Evolutionary conservation across 1,140 invertebrate genomes (phyloP), one percentile per base, ranked within the genome.

Genomic region (Trachymyrmex septentrionalis): DNA sequence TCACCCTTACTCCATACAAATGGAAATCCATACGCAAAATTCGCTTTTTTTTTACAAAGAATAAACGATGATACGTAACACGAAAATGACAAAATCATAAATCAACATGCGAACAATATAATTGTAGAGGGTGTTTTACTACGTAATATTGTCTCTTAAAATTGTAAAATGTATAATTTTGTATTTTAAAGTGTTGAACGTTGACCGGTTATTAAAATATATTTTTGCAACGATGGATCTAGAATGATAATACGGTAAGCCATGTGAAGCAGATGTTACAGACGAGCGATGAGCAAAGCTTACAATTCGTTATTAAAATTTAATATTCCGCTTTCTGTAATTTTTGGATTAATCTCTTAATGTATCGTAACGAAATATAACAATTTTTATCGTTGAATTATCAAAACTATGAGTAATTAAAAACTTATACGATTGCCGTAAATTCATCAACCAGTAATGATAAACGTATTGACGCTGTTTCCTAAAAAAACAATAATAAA

Each of bases 11-110:
- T 30, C 24, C 24, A 59, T 24, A 50, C n/a, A 14, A 63, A 38
- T 9, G 48, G 69, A 90, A 88, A 90, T 78, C 77, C 55, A 59
- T 85, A 77, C 61, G 61, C 48, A 38, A 90, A 90, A 89, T 87
- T 90, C 88, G 63, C 73, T 85, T 80, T 69, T 34, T 67, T 90
- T 71, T 16, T 48, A 38, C 21, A 12, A 24, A 14, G 4, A 14
- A 19, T 38, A 50, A 44, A 34, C 72, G 48, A 67, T 21, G 59
- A 38, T n/a, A 24, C 21, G 16, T 59, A 38, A 69, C 64, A 48
- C 34, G 44, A 82, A 82, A 71, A 86, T 61, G 55, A 86, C 19
- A 64, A 72, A 50, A 81, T 71, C 85, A 48, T 86, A 86, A 86
- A 82, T 82, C 85, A 82, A 73, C 14, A 55, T 21, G 24, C 14